A percentile compares a stretch with the other conserved stretches of the same genome.
These are phyloP conservation scores for Blomia tropicalis DNA, from an alignment of 2,888 invertebrate genomes.

Conservation along the genomic window DNA sequence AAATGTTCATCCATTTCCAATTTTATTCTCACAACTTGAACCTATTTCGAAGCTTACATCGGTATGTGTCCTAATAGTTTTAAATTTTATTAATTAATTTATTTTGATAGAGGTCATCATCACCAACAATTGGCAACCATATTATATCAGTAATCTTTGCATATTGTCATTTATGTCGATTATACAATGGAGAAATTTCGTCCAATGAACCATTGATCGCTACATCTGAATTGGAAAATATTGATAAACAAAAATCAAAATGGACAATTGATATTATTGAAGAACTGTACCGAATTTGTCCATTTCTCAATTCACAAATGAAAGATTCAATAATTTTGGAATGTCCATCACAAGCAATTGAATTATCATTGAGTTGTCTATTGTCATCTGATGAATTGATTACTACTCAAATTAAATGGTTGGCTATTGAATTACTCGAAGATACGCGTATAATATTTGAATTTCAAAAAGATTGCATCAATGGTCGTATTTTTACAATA, in stretches of 20 bases:
- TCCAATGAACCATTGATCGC: neutral
- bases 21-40: neutral
- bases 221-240: neutral
- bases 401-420: neutral
- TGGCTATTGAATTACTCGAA: neutral
- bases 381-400: neutral
- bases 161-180: slow-evolving; percentile 22
- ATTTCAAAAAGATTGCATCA: neutral
- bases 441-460: neutral
- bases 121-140: slow-evolving; percentile 12
- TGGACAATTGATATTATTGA: neutral
- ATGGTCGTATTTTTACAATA: neutral
- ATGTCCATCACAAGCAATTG: neutral
- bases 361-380: neutral
- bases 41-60: neutral
- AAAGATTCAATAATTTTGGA: neutral
- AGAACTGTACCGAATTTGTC: neutral
- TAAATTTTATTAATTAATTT: too few species aligned
- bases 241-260: neutral
- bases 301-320: neutral
- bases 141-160: slow-evolving; percentile 11
- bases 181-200: slow-evolving; percentile 20
- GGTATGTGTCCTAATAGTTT: too few species aligned
- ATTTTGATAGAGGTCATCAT: slow-evolving; percentile 10
- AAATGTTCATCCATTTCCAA: neutral